Percentiles rank a stretch among this genome's conserved stretches.
Conservation (phyloP, 1,140 invertebrate genomes). For the Calephelis virginiensis region DNA sequence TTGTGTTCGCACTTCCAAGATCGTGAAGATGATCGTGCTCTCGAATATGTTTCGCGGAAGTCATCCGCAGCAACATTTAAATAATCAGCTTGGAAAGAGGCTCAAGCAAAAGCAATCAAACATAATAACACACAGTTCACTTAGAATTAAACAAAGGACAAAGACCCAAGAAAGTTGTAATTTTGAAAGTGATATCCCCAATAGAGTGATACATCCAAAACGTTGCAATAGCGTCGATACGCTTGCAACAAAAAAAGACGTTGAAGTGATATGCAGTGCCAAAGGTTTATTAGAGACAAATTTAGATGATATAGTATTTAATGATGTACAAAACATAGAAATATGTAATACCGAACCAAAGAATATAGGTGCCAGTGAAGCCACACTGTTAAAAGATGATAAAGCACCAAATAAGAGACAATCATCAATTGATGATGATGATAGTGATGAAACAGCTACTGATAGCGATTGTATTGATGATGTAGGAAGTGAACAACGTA, state of each 20-base stretch:
- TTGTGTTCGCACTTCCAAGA: conserved; percentile 59
- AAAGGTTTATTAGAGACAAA: conserved; percentile 77
- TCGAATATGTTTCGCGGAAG: conserved; percentile 68
- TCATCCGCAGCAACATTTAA: conserved; percentile 52
- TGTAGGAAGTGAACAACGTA: conserved; percentile 58
- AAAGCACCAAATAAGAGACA: conserved; percentile 46
- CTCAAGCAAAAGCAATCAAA: conserved; percentile 42
- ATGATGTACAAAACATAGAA: conserved; percentile 53
- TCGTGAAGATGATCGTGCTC: conserved; percentile 72
- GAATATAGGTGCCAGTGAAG: conserved; percentile 65
- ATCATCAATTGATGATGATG: conserved; percentile 62
- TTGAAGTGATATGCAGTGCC: conserved; percentile 74
- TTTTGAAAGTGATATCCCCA: conserved; percentile 39
- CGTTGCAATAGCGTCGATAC: conserved; percentile 66
- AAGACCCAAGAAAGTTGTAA: conserved; percentile 52
- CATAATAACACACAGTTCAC: conserved; percentile 54
- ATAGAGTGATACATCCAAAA: conserved; percentile 46
- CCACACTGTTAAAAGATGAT: conserved; percentile 45
- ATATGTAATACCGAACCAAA: conserved; percentile 56
- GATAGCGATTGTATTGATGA: conserved; percentile 66
- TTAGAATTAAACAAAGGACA: conserved; percentile 56
- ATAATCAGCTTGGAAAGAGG: conserved; percentile 42
- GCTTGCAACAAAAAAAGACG: conserved; percentile 53
- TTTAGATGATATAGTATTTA: conserved; percentile 68
- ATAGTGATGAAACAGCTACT: conserved; percentile 56